Percentiles rank a stretch among this genome's conserved stretches.
Evolutionary conservation across 2,888 invertebrate species (phyloP).

Genomic region (Cryptocephalus moraei): DNA sequence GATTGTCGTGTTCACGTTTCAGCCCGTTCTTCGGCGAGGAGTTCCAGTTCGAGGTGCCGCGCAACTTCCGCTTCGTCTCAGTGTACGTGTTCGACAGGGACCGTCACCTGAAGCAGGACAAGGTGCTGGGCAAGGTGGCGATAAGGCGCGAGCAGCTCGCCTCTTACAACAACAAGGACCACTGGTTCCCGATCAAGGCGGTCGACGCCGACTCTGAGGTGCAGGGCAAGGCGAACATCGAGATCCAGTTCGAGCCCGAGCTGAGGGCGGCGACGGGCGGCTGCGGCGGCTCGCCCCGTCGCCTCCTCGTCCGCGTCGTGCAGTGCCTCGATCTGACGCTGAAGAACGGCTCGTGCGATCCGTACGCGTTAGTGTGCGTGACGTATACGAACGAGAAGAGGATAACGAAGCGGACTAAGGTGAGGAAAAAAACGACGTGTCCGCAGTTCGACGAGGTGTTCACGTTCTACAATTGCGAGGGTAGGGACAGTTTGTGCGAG

Average conservation of each 20-base stretch:
- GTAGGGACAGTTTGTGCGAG: slow-evolving; percentile 20
- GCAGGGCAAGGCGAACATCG: slow-evolving; percentile 81
- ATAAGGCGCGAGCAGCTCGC: slow-evolving; percentile 80
- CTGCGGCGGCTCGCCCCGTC: slow-evolving; percentile 27
- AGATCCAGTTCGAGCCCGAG: slow-evolving; percentile 56
- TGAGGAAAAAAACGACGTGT: slow-evolving; percentile 81
- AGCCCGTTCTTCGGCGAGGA: slow-evolving; percentile 90
- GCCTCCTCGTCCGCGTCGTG: slow-evolving; percentile 55
- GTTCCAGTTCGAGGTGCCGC: slow-evolving; percentile 86
- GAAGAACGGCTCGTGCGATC: slow-evolving; percentile 85
- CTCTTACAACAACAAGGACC: slow-evolving; percentile 82
- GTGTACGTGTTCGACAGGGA: slow-evolving; percentile 84
- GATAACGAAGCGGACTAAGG: slow-evolving; percentile 68
- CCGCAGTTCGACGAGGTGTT: slow-evolving; percentile 85
- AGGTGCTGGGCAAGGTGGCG: slow-evolving; percentile 75
- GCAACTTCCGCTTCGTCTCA: slow-evolving; percentile 79
- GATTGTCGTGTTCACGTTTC: slow-evolving; percentile 30
- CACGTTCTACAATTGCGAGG: slow-evolving; percentile 53
- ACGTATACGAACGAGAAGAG: slow-evolving; percentile 71
- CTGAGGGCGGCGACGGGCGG: slow-evolving; percentile 38
- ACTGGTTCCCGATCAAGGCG: slow-evolving; percentile 80
- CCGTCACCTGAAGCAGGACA: slow-evolving; percentile 73
- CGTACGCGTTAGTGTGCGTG: slow-evolving; percentile 68
- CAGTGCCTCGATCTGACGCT: slow-evolving; percentile 83
- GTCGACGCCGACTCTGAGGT: slow-evolving; percentile 87